Conservation (phyloP, 1,140 invertebrate species). For the Zophobas morio region DNA sequence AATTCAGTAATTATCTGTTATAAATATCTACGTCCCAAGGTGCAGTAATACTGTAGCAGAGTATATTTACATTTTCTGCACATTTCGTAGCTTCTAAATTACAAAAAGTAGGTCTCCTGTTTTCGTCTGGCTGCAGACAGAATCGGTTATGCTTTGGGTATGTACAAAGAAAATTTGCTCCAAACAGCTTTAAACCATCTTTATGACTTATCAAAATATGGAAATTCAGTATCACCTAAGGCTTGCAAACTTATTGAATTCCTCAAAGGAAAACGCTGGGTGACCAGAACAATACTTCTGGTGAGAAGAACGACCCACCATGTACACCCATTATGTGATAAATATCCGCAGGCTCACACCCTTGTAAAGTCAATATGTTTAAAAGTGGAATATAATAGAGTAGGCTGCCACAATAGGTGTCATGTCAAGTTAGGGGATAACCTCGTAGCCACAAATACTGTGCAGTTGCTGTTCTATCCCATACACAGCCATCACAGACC, state of each 20-base stretch:
- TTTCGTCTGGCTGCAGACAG: too few species aligned
- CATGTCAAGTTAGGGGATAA: slow-evolving; percentile 60
- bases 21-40: too few species aligned
- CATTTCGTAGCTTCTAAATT: too few species aligned
- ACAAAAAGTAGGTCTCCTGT: too few species aligned
- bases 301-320: background rate
- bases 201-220: too few species aligned
- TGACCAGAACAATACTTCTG: slow-evolving; percentile 7
- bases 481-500: slow-evolving; percentile 21
- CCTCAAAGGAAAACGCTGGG: background rate
- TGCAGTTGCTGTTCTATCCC: slow-evolving; percentile 19
- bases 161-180: too few species aligned
- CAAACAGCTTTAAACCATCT: too few species aligned
- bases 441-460: slow-evolving; percentile 37
- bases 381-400: slow-evolving; percentile 65
- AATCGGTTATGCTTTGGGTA: too few species aligned
- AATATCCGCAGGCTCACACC: slow-evolving; percentile 61
- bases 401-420: slow-evolving; percentile 64
- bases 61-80: too few species aligned
- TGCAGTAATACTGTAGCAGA: too few species aligned
- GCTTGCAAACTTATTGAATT: background rate
- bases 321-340: slow-evolving; percentile 47
- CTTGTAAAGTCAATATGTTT: slow-evolving; percentile 66
- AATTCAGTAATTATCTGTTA: too few species aligned
- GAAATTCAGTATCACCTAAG: background rate